These are phyloP conservation scores for Nomada fabriciana DNA, from an alignment of 2,888 invertebrate genomes.

Conservation along the genomic window DNA sequence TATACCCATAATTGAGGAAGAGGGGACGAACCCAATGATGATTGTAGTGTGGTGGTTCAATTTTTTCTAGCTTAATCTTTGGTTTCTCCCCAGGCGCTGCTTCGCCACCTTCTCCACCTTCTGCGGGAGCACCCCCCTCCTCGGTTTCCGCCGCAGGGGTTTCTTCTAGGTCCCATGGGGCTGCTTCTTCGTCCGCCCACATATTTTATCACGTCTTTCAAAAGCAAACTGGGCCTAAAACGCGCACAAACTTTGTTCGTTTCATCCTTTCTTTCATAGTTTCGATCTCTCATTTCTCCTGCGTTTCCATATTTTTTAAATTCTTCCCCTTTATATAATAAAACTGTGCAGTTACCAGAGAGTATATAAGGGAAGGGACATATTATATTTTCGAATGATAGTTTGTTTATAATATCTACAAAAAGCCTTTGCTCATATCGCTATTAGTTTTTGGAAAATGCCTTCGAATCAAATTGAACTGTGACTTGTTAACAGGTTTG, in stretches of 20 bases:
- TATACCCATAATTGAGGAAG: conserved; percentile 92
- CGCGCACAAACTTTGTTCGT: not conserved
- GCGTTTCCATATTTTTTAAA: not conserved
- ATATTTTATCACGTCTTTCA: conserved; percentile 50
- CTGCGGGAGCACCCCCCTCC: conserved; percentile 82
- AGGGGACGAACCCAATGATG: conserved; percentile 95
- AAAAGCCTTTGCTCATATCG: too few relatives aligned
- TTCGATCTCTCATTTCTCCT: too few relatives aligned
- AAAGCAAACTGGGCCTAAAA: conserved; percentile 15
- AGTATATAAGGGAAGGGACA: too few relatives aligned
- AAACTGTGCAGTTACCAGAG: too few relatives aligned
- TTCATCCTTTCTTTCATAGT: not conserved
- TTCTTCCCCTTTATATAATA: not conserved
- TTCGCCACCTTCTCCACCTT: conserved; percentile 85
- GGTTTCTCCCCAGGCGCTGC: conserved; percentile 82
- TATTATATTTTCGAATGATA: too few relatives aligned
- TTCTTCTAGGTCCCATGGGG: conserved; percentile 78
- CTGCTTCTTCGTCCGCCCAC: conserved; percentile 78
- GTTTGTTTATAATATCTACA: too few relatives aligned
- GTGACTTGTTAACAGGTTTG: too few relatives aligned
- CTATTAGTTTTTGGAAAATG: too few relatives aligned
- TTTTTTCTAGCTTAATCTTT: conserved; percentile 84
- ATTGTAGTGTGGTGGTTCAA: conserved; percentile 89
- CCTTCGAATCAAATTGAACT: too few relatives aligned
- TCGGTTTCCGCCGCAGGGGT: conserved; percentile 76